phyloP scores from a whole-genome alignment of 53 echinoderm and acorn worm species.

The Echinarachnius parma region DNA sequence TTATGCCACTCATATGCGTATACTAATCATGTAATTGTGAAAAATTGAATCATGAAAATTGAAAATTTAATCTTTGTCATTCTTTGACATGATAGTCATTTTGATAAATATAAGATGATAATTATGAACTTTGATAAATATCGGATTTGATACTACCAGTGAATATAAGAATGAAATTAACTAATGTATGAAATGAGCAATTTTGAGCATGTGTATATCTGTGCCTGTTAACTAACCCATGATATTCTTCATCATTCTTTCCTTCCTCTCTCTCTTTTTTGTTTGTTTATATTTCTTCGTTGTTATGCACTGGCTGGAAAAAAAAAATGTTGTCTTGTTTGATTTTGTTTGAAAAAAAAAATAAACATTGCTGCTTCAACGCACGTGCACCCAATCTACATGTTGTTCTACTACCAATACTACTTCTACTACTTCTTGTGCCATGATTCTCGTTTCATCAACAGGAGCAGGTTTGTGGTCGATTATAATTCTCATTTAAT shows the following conservation, averaged over 20 bases:
- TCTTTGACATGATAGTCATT: no score
- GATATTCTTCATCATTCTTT: neutral
- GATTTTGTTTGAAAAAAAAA: slow-evolving; percentile 35
- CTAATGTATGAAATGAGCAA: neutral
- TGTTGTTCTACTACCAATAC: slow-evolving; percentile 41
- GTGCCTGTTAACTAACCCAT: slow-evolving; percentile 28
- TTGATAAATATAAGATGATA: no score
- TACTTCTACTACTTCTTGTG: slow-evolving; percentile 24
- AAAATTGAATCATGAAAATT: no score
- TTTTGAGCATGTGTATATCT: slow-evolving; percentile 14
- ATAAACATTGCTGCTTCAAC: slow-evolving; percentile 29
- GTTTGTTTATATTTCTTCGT: slow-evolving; percentile 8
- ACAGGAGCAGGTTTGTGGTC: neutral
- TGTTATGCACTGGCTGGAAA: slow-evolving; percentile 29
- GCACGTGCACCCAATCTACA: slow-evolving; percentile 37
- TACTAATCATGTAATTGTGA: no score
- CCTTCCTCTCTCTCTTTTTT: slow-evolving; percentile 10
- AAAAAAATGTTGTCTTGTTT: neutral
- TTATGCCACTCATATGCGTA: no score
- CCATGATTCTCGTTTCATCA: slow-evolving; percentile 7
- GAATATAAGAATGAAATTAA: neutral
- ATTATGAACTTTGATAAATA: no score
- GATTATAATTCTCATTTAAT: no score
- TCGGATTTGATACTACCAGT: no score
- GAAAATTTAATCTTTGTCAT: no score